A percentile compares a stretch with the other conserved stretches of the same genome.
These are phyloP conservation scores for Leucoraja ocellata DNA, from an alignment of 2,797 vertebrate species.

Conservation along the genomic window DNA sequence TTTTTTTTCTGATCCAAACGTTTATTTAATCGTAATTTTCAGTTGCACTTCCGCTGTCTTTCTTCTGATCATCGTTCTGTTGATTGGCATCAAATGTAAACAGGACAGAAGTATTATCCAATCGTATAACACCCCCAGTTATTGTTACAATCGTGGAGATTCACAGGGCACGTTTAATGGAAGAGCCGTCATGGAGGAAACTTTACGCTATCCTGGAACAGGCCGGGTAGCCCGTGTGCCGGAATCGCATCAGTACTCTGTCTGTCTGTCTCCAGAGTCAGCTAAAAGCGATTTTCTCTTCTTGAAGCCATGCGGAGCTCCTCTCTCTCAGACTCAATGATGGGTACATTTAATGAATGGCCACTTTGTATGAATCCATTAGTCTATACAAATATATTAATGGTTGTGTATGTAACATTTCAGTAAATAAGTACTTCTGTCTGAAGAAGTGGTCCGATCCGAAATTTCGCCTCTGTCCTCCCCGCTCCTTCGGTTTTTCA, in stretches of 20 bases:
- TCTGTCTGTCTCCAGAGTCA: conserved; percentile 42
- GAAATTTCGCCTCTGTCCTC: no score
- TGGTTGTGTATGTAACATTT: no score
- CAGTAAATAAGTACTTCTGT: no score
- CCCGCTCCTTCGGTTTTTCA: no score
- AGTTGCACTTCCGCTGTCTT: conserved; percentile 56
- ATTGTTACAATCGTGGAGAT: conserved; percentile 44
- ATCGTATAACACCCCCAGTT: conserved; percentile 37
- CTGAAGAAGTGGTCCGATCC: no score
- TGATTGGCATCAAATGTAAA: conserved; percentile 45
- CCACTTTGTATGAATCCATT: no score
- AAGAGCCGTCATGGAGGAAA: conserved; percentile 34
- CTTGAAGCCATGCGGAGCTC: conserved; percentile 56
- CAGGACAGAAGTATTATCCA: conserved; percentile 39
- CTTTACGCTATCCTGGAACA: background rate
- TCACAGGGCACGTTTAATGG: background rate
- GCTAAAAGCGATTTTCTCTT: conserved; percentile 57
- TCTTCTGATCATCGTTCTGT: conserved; percentile 50
- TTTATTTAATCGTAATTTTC: conserved; percentile 55
- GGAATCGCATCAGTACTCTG: conserved; percentile 42
- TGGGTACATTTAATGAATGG: no score
- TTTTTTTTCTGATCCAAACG: conserved; percentile 48
- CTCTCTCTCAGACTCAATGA: conserved; percentile 48
- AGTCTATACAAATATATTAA: no score
- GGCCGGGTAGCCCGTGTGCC: conserved; percentile 21